Percentiles rank a stretch among this genome's conserved stretches.
Conservation (phyloP, 2,113 vertebrate genomes). For the Nanorana parkeri region DNA sequence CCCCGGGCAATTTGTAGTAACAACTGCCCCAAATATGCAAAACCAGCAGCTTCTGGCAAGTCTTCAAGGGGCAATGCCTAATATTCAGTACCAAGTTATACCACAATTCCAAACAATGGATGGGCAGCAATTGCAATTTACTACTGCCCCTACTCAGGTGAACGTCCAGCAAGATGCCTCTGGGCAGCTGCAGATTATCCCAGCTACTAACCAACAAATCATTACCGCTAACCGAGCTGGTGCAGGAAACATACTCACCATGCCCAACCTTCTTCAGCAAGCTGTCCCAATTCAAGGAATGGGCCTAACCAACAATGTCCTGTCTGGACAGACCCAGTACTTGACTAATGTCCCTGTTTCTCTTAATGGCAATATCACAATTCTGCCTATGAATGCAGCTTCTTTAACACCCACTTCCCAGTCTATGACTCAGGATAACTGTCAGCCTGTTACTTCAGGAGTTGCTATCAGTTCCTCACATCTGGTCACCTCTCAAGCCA, state of each 20-base stretch:
- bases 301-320: slow-evolving; percentile 81
- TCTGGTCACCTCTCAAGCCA: slow-evolving; percentile 67
- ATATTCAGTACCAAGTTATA: slow-evolving; percentile 96
- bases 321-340: slow-evolving; percentile 91
- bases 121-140: slow-evolving; percentile 90
- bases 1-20: slow-evolving; percentile 84
- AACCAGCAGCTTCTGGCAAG: slow-evolving; percentile 90
- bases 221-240: slow-evolving; percentile 80
- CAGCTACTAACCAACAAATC: slow-evolving; percentile 84
- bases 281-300: slow-evolving; percentile 93
- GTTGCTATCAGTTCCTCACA: slow-evolving; percentile 69
- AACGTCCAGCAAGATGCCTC: slow-evolving; percentile 86
- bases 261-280: slow-evolving; percentile 90
- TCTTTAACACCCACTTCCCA: slow-evolving; percentile 83
- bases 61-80: slow-evolving; percentile 86
- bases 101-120: slow-evolving; percentile 96
- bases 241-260: slow-evolving; percentile 86
- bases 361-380: slow-evolving; percentile 93
- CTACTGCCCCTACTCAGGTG: slow-evolving; percentile 73
- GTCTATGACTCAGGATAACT: slow-evolving; percentile 75
- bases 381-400: slow-evolving; percentile 85
- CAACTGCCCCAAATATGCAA: slow-evolving; percentile 78
- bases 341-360: slow-evolving; percentile 92
- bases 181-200: slow-evolving; percentile 91
- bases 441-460: slow-evolving; percentile 71